Evolutionary conservation across 1,140 invertebrate genomes (phyloP).

Genomic region (Trichogramma pretiosum): DNA sequence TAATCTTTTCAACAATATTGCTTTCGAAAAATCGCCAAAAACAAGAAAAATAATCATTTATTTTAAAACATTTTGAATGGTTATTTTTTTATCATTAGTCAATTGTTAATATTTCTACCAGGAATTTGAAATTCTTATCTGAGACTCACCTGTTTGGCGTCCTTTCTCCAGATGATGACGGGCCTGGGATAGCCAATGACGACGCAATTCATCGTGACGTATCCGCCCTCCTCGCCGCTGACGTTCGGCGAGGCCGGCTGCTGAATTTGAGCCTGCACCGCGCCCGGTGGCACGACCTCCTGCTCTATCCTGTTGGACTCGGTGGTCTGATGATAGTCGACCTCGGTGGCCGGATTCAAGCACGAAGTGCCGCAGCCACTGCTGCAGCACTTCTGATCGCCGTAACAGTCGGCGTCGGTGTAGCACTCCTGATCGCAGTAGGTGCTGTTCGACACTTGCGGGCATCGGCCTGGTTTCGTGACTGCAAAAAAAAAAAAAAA

Average conservation of each 20-base stretch:
- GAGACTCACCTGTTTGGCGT: slow-evolving; percentile 55
- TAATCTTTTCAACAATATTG: no score
- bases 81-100: background rate
- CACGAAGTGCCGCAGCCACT: slow-evolving; percentile 69
- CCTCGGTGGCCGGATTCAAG: slow-evolving; percentile 47
- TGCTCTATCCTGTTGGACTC: slow-evolving; percentile 27
- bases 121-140: no score
- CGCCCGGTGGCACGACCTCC: slow-evolving; percentile 39
- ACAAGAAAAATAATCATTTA: no score
- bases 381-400: slow-evolving; percentile 70
- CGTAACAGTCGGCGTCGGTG: slow-evolving; percentile 73
- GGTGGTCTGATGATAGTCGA: slow-evolving; percentile 20
- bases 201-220: slow-evolving; percentile 62
- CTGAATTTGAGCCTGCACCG: slow-evolving; percentile 34
- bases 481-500: slow-evolving; percentile 47
- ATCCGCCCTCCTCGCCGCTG: slow-evolving; percentile 59
- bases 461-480: slow-evolving; percentile 68
- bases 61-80: no score
- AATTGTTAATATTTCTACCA: no score
- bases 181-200: slow-evolving; percentile 68
- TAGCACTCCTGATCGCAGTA: slow-evolving; percentile 63
- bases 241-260: slow-evolving; percentile 52
- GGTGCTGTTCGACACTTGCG: slow-evolving; percentile 43
- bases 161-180: slow-evolving; percentile 65
- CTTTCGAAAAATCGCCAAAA: no score